Evolutionary conservation across 2,888 invertebrate genomes (phyloP).

Genomic region (Blastobasis adustella): DNA sequence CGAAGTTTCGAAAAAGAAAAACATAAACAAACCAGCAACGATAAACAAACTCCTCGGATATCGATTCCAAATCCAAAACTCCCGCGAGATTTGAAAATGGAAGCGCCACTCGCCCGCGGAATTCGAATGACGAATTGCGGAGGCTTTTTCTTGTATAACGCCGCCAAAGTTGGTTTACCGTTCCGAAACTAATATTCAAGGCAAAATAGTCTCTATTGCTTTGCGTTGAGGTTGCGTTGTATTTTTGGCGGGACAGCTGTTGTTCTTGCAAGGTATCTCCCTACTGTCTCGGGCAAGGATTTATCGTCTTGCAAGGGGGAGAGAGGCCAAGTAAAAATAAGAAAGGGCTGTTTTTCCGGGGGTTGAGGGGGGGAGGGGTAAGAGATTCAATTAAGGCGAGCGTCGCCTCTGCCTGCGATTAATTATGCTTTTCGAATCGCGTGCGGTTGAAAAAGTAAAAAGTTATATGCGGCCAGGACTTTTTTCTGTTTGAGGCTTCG

Average conservation of each 20-base stretch:
- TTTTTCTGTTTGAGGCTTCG: no score
- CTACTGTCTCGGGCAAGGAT: constrained; percentile 69
- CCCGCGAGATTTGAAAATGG: constrained; percentile 52
- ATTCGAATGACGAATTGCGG: constrained; percentile 71
- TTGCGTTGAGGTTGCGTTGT: constrained; percentile 3
- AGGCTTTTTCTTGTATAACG: constrained; percentile 68
- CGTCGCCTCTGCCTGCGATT: constrained; percentile 47
- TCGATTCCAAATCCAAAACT: constrained; percentile 48
- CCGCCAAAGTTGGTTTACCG: constrained; percentile 24
- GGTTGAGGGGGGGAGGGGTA: constrained; percentile 44
- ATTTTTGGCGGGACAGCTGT: constrained; percentile 13
- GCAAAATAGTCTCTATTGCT: constrained; percentile 10
- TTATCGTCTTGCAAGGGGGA: constrained; percentile 70
- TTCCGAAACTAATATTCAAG: not conserved
- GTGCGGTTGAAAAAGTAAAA: no score
- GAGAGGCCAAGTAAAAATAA: constrained; percentile 60
- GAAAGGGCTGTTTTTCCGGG: constrained; percentile 72
- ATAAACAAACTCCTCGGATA: constrained; percentile 11
- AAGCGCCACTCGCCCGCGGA: constrained; percentile 61
- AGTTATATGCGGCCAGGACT: no score
- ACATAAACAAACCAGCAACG: not conserved
- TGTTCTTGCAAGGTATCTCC: constrained; percentile 55
- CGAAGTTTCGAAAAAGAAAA: no score
- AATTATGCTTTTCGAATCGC: constrained; percentile 48
- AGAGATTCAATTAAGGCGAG: constrained; percentile 68